Conservation (phyloP, 2,797 vertebrate genomes). For the Avahi laniger region DNA sequence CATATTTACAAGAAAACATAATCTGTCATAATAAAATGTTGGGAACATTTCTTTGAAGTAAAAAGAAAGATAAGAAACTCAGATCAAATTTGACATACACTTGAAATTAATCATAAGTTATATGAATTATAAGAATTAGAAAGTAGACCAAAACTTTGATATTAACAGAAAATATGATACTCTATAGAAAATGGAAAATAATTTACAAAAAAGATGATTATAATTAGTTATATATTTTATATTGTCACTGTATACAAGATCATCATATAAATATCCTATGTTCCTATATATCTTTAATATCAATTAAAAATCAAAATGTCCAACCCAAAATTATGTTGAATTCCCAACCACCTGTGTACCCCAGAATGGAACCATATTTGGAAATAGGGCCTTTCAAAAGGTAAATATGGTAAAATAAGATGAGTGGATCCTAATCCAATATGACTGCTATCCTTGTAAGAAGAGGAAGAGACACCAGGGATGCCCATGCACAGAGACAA, state of each 20-base stretch:
- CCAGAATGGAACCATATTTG: not conserved
- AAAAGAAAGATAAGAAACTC: not conserved
- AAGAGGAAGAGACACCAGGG: not conserved
- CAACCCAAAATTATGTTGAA: not conserved
- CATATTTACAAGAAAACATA: not conserved
- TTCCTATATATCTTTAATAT: not conserved
- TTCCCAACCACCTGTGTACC: not conserved
- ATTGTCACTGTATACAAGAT: not conserved
- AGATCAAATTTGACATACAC: not conserved
- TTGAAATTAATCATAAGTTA: not conserved
- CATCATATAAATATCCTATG: not conserved
- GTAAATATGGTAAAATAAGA: not conserved
- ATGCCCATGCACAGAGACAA: no score
- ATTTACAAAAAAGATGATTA: not conserved
- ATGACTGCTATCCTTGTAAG: not conserved
- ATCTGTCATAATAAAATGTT: not conserved
- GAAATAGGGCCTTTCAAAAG: not conserved
- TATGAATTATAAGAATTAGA: not conserved
- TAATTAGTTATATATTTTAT: not conserved
- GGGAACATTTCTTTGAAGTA: not conserved
- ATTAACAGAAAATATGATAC: not conserved
- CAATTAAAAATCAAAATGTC: not conserved
- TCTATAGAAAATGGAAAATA: not conserved
- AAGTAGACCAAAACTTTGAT: not conserved
- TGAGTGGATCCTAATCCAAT: not conserved